These are phyloP conservation scores for Thunnus maccoyii DNA, from an alignment of 2,113 vertebrate species.

Conservation along the genomic window DNA sequence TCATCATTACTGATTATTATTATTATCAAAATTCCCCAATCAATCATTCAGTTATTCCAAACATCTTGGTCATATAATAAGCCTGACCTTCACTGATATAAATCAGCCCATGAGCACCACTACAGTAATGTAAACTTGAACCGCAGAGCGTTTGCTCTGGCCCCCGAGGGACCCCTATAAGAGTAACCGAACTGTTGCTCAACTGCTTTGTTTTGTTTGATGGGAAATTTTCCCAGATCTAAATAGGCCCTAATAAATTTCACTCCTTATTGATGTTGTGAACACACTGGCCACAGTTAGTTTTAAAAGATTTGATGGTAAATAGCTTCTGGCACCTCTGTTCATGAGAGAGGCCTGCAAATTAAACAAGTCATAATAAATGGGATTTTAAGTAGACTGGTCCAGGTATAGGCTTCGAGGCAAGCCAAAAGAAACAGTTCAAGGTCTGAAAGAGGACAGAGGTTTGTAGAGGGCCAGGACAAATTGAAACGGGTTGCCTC, in stretches of 20 bases:
- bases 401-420: slow-evolving; percentile 7
- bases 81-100: slow-evolving; percentile 71
- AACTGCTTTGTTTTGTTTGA: slow-evolving; percentile 58
- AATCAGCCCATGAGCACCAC: slow-evolving; percentile 77
- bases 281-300: slow-evolving; percentile 18
- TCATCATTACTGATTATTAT: slow-evolving; percentile 30
- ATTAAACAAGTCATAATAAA: slow-evolving; percentile 33
- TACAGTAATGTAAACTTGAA: slow-evolving; percentile 83
- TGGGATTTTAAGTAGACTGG: slow-evolving; percentile 26
- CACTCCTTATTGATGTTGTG: slow-evolving; percentile 53
- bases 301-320: slow-evolving; percentile 6
- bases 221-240: slow-evolving; percentile 67
- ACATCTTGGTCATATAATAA: slow-evolving; percentile 43
- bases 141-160: slow-evolving; percentile 67
- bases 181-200: slow-evolving; percentile 57
- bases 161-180: slow-evolving; percentile 42
- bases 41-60: slow-evolving; percentile 47
- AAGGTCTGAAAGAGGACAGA: slow-evolving; percentile 20
- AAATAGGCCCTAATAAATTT: slow-evolving; percentile 68
- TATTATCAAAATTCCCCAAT: slow-evolving; percentile 18
- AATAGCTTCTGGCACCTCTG: slow-evolving; percentile 39
- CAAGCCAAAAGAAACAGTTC: slow-evolving; percentile 43
- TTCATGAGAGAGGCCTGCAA: not conserved
- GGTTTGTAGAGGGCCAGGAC: slow-evolving; percentile 22
- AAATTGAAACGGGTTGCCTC: slow-evolving; percentile 25